Evolutionary conservation across 2,113 vertebrate genomes (phyloP), one percentile per base, ranked within the genome.

Genomic region (Alces alces): DNA sequence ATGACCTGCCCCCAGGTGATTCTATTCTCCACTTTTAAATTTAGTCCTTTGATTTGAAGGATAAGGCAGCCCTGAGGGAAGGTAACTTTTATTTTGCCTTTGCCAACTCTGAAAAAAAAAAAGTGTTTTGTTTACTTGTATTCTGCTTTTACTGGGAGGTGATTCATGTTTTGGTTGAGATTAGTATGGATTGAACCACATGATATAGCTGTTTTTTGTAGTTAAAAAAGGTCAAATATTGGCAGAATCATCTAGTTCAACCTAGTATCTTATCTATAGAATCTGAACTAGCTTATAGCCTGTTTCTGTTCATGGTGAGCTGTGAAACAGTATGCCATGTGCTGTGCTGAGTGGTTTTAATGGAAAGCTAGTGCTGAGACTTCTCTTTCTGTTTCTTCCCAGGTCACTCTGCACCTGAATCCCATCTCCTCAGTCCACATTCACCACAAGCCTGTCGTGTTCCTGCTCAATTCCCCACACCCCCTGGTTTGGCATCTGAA

Each of bases 371-470:
- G 50, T 17, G 5, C 92, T 97, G 27, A 98, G 33, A 39, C 82
- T 25, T 82, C 13, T 76, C 30, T 96, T 96, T 83, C 96, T 3
- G 89, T 95, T 98, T 96, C 85, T 97, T 94, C 91, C 14, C 73
- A 99, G 99, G 99, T 99, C 97, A 99, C 98, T 0, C 98, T 99
- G 93, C 99, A 99, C 98, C 98, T 99, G 98, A 99, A 99, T 98
- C 99, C 99, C 50, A 99, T 99, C 98, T 99, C 99, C 66, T 99
- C 99, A 0, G 97, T 99, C 91, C 98, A 99, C 92, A 98, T 99
- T 97, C 99, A 99, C 98, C 98, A 99, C 91, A 99, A 99, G 97
- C 99, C 99, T 19, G 97, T 99, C 93, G 99, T 99, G 96, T 99
- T 99, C 86, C 98, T 99, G 97, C 99, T 99, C 87, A 99, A 99